These are phyloP conservation scores for Hermaeophaga mercurialis DNA, from an alignment of 2,888 invertebrate species.

Conservation along the genomic window DNA sequence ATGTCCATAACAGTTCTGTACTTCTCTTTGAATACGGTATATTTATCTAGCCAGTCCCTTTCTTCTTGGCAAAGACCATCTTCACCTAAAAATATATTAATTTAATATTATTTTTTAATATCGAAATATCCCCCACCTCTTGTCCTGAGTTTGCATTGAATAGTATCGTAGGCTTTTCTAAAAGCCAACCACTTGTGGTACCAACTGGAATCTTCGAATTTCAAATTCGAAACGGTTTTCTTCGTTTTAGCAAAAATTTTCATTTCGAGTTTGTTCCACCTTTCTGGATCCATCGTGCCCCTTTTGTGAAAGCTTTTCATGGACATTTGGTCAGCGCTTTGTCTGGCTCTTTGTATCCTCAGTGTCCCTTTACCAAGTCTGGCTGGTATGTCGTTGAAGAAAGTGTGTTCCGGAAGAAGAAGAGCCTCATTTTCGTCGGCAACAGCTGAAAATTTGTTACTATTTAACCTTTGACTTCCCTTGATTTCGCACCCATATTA, in stretches of 20 bases:
- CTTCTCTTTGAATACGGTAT: conserved; percentile 40
- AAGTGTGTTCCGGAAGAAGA: conserved; percentile 49
- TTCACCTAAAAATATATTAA: conserved; percentile 23
- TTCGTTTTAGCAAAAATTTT: conserved; percentile 46
- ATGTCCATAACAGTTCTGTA: conserved; percentile 35
- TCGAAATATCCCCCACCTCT: conserved; percentile 11
- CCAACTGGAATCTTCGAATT: conserved; percentile 43
- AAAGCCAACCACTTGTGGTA: conserved; percentile 41
- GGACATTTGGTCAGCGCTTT: conserved; percentile 6
- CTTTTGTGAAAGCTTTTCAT: conserved; percentile 14
- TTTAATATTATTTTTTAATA: background rate
- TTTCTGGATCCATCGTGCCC: conserved; percentile 11
- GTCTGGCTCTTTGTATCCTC: conserved; percentile 19
- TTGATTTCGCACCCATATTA: too few relatives aligned
- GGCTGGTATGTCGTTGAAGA: conserved; percentile 44
- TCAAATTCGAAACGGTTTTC: conserved; percentile 37
- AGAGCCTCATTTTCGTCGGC: conserved; percentile 42
- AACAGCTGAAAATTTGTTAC: conserved; percentile 34
- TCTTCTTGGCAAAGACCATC: conserved; percentile 30
- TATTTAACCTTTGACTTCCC: too few relatives aligned
- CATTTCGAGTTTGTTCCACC: conserved; percentile 39
- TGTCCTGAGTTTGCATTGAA: conserved; percentile 35
- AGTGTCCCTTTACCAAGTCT: conserved; percentile 44
- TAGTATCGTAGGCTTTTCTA: conserved; percentile 36
- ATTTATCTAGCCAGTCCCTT: conserved; percentile 39